A percentile compares a stretch with the other conserved stretches of the same genome.
phyloP scores from a whole-genome alignment of 1,140 invertebrate genomes.

The Drosophila pandora region DNA sequence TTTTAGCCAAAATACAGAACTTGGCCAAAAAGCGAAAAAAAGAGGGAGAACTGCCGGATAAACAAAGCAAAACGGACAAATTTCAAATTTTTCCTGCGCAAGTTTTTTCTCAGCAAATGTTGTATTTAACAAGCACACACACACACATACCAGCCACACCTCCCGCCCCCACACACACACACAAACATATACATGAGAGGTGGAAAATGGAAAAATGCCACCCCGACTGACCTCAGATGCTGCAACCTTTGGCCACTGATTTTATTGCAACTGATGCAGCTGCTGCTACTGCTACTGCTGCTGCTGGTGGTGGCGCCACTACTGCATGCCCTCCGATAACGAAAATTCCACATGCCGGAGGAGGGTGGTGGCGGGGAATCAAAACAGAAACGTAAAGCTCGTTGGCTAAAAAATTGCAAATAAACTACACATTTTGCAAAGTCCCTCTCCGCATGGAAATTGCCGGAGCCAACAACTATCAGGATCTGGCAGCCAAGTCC shows the following conservation, averaged over 20 bases:
- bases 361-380: constrained; percentile 15
- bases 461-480: constrained; percentile 71
- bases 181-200: constrained; percentile 26
- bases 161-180: background rate
- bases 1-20: constrained; percentile 42
- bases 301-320: constrained; percentile 41
- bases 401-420: constrained; percentile 81
- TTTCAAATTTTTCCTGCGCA: constrained; percentile 69
- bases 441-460: constrained; percentile 59
- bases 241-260: constrained; percentile 80
- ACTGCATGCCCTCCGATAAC: constrained; percentile 76
- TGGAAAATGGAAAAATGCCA: constrained; percentile 38
- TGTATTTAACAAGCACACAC: constrained; percentile 72
- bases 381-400: constrained; percentile 74
- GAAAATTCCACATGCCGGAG: constrained; percentile 70
- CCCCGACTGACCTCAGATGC: constrained; percentile 77
- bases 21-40: constrained; percentile 18
- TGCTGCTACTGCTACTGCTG: constrained; percentile 18
- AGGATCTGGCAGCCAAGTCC: constrained; percentile 64
- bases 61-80: constrained; percentile 57
- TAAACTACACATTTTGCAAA: constrained; percentile 77
- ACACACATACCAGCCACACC: constrained; percentile 4
- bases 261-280: constrained; percentile 77
- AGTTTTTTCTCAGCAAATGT: constrained; percentile 71
- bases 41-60: constrained; percentile 7